A percentile compares a stretch with the other conserved stretches of the same genome.
phyloP scores from a whole-genome alignment of 2,113 vertebrate genomes.

The Mesocricetus auratus region DNA sequence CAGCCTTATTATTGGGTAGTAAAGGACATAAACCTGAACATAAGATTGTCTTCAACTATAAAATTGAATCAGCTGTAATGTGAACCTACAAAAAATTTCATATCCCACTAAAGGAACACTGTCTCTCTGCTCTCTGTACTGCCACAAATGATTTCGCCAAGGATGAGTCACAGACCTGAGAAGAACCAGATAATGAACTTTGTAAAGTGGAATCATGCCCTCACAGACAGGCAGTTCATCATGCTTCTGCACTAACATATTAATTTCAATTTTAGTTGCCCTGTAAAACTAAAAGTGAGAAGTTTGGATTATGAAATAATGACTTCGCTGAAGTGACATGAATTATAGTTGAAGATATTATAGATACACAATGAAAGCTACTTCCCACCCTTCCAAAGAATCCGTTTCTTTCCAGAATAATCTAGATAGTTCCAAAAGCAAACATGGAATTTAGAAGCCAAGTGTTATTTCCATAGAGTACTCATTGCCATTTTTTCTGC shows the following conservation, averaged over 20 bases:
- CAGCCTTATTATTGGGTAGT: constrained; percentile 47
- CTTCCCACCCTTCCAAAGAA: neutral
- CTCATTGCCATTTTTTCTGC: no score
- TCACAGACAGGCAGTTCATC: constrained; percentile 79
- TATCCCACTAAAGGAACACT: constrained; percentile 27
- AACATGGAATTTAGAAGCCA: neutral
- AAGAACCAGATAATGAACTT: constrained; percentile 76
- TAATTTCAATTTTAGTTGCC: constrained; percentile 84
- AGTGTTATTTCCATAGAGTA: neutral
- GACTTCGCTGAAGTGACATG: constrained; percentile 75
- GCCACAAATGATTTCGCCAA: constrained; percentile 78
- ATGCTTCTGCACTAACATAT: constrained; percentile 79
- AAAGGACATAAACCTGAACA: constrained; percentile 60
- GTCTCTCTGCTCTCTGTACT: constrained; percentile 52
- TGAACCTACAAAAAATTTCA: constrained; percentile 52
- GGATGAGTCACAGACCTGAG: constrained; percentile 73
- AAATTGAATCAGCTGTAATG: constrained; percentile 42
- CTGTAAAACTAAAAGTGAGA: constrained; percentile 82
- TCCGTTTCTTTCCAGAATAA: constrained; percentile 6
- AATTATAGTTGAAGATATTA: constrained; percentile 79
- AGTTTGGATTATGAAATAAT: constrained; percentile 80
- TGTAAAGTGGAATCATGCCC: constrained; percentile 62
- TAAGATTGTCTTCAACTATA: constrained; percentile 69
- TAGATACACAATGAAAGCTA: constrained; percentile 45
- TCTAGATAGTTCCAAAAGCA: constrained; percentile 29